Evolutionary conservation across 2,797 vertebrate species (phyloP), one percentile per base, ranked within the genome.

Genomic region (Lepidocolaptes lacrymiger): DNA sequence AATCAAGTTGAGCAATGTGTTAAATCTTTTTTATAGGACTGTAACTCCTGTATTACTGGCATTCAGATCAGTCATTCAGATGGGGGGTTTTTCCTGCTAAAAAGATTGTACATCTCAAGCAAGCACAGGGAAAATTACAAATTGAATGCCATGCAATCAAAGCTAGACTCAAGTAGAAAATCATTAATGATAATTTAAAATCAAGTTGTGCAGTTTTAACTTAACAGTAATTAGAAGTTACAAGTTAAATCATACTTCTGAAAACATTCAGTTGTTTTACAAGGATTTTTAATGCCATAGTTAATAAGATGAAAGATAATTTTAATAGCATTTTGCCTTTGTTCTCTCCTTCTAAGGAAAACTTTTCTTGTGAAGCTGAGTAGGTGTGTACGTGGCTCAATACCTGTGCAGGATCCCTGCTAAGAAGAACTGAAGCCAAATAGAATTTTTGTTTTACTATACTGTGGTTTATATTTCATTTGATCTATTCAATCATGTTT

Each of bases 11-110:
- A 34, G 32, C 8, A 83, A 71, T 44, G 30, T 52, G 61, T 80
- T 71, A 49, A 66, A 71, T 2, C 2, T 62, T 56, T 63, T 78
- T 39, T 64, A 5, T 66, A 36, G 49, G 55, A 56, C 17, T 69
- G 7, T 48, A 62, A 44, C 34, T 64, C 27, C 16, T 24, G 39
- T 55, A 5, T 44, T 82, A 36, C 58, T 63, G 36, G 15, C n/a
- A 49, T 67, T 88, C n/a, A 48, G 55, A 58, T 73, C 36, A 93
- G 37, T 26, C 54, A 75, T 61, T 89, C 46, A 66, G 14, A 34
- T 0, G 1, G 6, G 1, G 5, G 0, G 9, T 46, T 73, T 37
- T 55, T 51, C 27, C 69, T 58, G 23, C 18, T 76, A 43, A 61
- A 79, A 69, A 48, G 3, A 59, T 59, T 20, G 12, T 43, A 14